Base-by-base conservation (phyloP, 2,888 invertebrate genomes). In the Spisula subtruncata region DNA sequence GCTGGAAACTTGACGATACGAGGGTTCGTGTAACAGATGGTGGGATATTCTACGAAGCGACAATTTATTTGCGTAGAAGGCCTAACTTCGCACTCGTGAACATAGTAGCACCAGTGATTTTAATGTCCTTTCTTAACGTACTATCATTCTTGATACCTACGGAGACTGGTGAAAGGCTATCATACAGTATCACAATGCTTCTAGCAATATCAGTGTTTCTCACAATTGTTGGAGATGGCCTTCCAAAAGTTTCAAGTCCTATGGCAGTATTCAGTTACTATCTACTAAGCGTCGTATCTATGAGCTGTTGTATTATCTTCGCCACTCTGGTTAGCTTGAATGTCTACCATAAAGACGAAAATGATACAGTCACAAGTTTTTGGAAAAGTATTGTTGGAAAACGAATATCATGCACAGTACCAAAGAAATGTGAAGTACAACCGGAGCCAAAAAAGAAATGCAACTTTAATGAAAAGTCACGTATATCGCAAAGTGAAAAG, bases 171-270 rank as follows among this genome's bases (percentile, higher is more conserved):
- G 92, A 93, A 85, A 71, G 93, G 2, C 87, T 93, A 16, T 91
- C 91, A 0, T 93, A 85, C 29, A 87, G 90, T 25, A 90, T 92
- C 16, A 93, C 93, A 10, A 90, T 91, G 20, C 89, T 93, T 16
- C 89, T 93, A 16, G 91, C 92, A 0, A 90, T 92, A 60, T 89
- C 93, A n/a, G 92, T 93, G 41, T 93, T 93, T 71, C 80, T 93
- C 25, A 93, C 93, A 0, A 85, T 92, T 85, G 92, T 93, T n/a
- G 90, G 92, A 18, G 92, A 92, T 18, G 92, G 90, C 54, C 81
- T 93, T 29, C 92, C 93, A 0, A 89, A 89, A 51, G 88, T 92
- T 0, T 90, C 93, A 2, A 83, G 89, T 35, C 92, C 93, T 0
- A 92, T 93, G 93, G 91, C 93, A 0, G 66, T 92, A 4, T 87